Percentiles rank a stretch among this genome's conserved stretches.
These are phyloP conservation scores for Porites divaricata DNA, from an alignment of 92 coral and sea anemone species.

Conservation along the genomic window DNA sequence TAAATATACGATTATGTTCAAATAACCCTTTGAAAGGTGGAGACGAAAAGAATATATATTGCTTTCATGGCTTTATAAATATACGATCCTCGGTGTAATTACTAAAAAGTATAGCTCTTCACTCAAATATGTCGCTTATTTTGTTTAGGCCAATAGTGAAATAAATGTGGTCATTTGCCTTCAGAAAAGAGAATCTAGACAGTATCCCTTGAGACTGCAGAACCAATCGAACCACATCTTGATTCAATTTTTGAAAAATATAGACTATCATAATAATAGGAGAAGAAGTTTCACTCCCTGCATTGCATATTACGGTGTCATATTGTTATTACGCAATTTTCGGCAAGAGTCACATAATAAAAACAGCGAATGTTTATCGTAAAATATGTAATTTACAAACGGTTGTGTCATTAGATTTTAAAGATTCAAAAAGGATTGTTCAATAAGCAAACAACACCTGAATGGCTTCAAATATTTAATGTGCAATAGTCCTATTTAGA, in stretches of 20 bases:
- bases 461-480: background rate
- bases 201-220: too few species aligned
- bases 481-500: background rate
- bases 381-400: background rate
- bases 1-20: too few species aligned
- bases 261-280: too few species aligned
- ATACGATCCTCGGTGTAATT: background rate
- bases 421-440: background rate
- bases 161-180: background rate
- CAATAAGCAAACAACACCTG: background rate
- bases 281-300: too few species aligned
- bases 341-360: too few species aligned
- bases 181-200: too few species aligned
- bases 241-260: too few species aligned
- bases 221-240: background rate
- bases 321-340: too few species aligned
- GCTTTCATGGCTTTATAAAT: background rate
- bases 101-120: background rate
- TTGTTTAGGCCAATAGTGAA: background rate
- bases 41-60: background rate
- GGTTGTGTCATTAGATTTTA: background rate
- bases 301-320: too few species aligned
- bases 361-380: background rate
- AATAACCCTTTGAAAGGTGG: background rate
- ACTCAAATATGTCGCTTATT: background rate